Conservation (phyloP, 2,888 invertebrate genomes). For the Drosophila bunnanda region DNA sequence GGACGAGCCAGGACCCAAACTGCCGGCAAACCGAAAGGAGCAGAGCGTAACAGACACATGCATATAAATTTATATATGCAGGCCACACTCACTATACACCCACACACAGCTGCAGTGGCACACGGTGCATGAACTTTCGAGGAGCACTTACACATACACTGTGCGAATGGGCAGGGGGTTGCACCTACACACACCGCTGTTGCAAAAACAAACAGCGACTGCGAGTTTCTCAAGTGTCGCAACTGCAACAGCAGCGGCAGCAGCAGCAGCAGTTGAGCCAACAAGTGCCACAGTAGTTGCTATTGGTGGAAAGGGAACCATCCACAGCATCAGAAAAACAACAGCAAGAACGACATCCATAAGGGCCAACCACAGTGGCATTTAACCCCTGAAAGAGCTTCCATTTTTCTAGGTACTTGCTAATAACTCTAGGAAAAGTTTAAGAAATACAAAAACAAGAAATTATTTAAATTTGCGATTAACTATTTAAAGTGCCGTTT, state of each 20-base stretch:
- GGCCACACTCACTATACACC: conserved; percentile 22
- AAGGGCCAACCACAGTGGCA: conserved; percentile 57
- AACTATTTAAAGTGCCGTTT: too few species aligned
- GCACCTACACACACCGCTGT: conserved; percentile 51
- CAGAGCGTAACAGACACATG: conserved; percentile 49
- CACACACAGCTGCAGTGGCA: conserved; percentile 36
- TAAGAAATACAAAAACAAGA: too few species aligned
- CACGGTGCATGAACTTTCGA: conserved; percentile 82
- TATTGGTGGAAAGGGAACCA: conserved; percentile 42
- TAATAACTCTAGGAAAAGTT: background rate
- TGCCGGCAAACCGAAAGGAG: conserved; percentile 44
- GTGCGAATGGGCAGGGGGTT: conserved; percentile 24
- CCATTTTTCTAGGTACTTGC: too few species aligned
- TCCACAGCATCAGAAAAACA: conserved; percentile 52
- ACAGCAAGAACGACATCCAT: conserved; percentile 36
- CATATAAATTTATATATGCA: conserved; percentile 55
- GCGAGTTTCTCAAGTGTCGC: conserved; percentile 70
- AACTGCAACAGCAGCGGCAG: conserved; percentile 46
- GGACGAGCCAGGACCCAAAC: conserved; percentile 31
- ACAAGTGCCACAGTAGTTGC: conserved; percentile 69
- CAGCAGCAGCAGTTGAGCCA: conserved; percentile 58
- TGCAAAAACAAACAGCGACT: conserved; percentile 72
- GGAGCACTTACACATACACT: conserved; percentile 71
- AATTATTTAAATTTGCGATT: too few species aligned
- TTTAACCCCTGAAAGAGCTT: background rate